Conservation (phyloP, 2,888 invertebrate species). For the Odontocerum albicorne region DNA sequence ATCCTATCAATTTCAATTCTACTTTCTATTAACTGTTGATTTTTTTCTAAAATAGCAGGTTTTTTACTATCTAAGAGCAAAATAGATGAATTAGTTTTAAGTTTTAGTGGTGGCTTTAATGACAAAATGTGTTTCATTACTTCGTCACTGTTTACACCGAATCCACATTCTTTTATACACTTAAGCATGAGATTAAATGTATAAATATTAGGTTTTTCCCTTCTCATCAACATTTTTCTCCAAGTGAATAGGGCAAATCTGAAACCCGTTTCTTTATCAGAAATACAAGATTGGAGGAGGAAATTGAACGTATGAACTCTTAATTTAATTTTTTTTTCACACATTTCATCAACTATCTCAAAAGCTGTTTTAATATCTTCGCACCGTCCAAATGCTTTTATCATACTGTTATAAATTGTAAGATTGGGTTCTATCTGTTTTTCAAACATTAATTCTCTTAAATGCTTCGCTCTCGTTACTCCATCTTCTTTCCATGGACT, state of each 20-base stretch:
- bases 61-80: neutral
- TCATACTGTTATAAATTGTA: conserved; percentile 84
- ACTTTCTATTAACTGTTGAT: neutral
- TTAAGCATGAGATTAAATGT: conserved; percentile 82
- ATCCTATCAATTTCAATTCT: neutral
- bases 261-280: conserved; percentile 78
- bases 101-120: neutral
- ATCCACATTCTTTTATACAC: conserved; percentile 77
- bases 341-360: conserved; percentile 82
- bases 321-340: conserved; percentile 60
- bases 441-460: conserved; percentile 69
- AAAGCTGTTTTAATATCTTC: conserved; percentile 79
- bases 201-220: conserved; percentile 68
- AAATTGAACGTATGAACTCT: conserved; percentile 74
- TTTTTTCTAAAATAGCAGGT: neutral
- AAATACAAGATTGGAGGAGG: conserved; percentile 81
- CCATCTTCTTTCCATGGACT: conserved; percentile 71
- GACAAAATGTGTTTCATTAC: conserved; percentile 4
- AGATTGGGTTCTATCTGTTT: conserved; percentile 70
- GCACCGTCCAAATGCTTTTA: conserved; percentile 87
- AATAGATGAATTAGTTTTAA: neutral
- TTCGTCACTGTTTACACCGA: conserved; percentile 55
- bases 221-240: conserved; percentile 73
- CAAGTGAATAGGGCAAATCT: conserved; percentile 82
- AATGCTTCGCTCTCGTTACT: conserved; percentile 64